These are phyloP conservation scores for Hypsopygia costalis DNA, from an alignment of 2,888 invertebrate genomes.

Conservation along the genomic window DNA sequence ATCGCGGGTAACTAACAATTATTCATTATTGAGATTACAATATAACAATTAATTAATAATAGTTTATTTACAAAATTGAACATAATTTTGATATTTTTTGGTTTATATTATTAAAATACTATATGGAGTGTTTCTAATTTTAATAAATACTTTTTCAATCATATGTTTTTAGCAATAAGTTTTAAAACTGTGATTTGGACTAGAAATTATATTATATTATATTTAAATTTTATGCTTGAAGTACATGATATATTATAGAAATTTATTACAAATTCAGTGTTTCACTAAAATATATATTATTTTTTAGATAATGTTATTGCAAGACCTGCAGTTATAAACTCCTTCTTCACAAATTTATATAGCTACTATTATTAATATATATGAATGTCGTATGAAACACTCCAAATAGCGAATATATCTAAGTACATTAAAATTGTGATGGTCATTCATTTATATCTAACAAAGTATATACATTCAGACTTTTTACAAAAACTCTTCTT, in stretches of 20 bases:
- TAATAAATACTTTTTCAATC: not conserved
- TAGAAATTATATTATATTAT: not conserved
- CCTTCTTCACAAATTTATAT: no score
- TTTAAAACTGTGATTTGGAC: no score
- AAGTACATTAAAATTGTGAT: conserved; percentile 48
- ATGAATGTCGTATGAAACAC: conserved; percentile 24
- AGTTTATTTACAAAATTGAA: conserved; percentile 41
- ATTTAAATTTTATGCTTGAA: not conserved
- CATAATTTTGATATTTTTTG: conserved; percentile 67
- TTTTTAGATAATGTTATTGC: no score
- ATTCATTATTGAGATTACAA: conserved; percentile 56
- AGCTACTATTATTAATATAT: not conserved
- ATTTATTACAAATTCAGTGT: no score
- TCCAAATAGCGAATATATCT: conserved; percentile 29
- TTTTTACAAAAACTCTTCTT: conserved; percentile 43
- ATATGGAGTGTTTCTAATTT: conserved; percentile 34
- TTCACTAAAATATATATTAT: no score
- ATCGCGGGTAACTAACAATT: conserved; percentile 62
- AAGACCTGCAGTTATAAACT: no score
- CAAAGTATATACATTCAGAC: conserved; percentile 70
- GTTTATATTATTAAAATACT: conserved; percentile 52
- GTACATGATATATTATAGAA: no score
- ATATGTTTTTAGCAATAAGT: not conserved
- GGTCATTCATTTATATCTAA: conserved; percentile 34
- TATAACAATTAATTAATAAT: conserved; percentile 35